A percentile compares a stretch with the other conserved stretches of the same genome.
Evolutionary conservation across 2,797 vertebrate genomes (phyloP).

Genomic region (Mallotus villosus): DNA sequence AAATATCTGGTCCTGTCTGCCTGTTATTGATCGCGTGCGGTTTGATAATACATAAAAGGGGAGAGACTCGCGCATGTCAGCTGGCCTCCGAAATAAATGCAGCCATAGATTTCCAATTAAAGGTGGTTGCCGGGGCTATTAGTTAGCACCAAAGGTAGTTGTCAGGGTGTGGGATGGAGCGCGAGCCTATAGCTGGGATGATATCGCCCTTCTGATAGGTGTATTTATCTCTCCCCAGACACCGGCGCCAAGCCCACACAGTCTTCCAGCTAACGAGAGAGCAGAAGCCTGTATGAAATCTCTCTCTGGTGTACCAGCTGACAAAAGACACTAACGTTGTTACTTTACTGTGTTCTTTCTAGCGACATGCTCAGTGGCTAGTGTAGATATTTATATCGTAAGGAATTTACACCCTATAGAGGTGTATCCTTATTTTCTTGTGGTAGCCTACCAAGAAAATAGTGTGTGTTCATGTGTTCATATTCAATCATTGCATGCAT

Average conservation of each 20-base stretch:
- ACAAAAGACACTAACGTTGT: neutral
- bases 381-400: no score
- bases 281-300: neutral
- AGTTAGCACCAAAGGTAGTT: slow-evolving; percentile 73
- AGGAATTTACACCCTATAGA: no score
- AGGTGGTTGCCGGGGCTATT: slow-evolving; percentile 67
- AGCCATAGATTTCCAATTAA: slow-evolving; percentile 80
- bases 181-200: slow-evolving; percentile 50
- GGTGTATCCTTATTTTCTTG: no score
- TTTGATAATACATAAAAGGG: slow-evolving; percentile 69
- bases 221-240: slow-evolving; percentile 58
- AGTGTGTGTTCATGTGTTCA: no score
- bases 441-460: no score
- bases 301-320: neutral
- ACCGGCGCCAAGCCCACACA: slow-evolving; percentile 24
- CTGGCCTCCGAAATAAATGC: slow-evolving; percentile 71
- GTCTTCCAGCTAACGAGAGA: slow-evolving; percentile 3
- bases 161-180: slow-evolving; percentile 59
- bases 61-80: slow-evolving; percentile 66
- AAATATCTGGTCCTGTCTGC: slow-evolving; percentile 60
- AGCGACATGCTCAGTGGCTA: no score
- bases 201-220: slow-evolving; percentile 58
- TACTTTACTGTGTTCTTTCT: no score
- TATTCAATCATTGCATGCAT: no score
- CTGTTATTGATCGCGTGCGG: slow-evolving; percentile 65